phyloP scores from a whole-genome alignment of 2,113 vertebrate species.

The Apistogramma diplotaenia region DNA sequence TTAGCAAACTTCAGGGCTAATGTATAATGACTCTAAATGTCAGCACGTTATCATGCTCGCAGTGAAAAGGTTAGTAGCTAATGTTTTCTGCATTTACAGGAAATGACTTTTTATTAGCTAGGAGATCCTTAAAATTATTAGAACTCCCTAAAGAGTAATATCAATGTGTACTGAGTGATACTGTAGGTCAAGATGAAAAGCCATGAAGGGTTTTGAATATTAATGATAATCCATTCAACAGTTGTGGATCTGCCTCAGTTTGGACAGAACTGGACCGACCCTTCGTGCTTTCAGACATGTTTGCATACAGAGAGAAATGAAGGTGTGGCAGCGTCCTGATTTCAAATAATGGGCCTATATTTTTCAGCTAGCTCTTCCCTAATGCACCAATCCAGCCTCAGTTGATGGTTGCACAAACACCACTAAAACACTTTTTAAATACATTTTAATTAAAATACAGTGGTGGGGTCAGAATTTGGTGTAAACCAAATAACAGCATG shows the following conservation, averaged over 20 bases:
- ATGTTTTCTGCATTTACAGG: not conserved
- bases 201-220: not conserved
- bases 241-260: not conserved
- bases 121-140: not conserved
- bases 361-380: not conserved
- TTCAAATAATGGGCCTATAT: not conserved
- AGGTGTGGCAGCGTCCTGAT: not conserved
- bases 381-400: too few species aligned
- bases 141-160: not conserved
- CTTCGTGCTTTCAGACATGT: not conserved
- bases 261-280: not conserved
- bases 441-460: too few species aligned
- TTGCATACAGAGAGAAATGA: accelerated
- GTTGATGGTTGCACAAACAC: too few species aligned
- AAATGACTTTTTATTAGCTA: not conserved
- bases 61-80: not conserved
- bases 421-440: too few species aligned
- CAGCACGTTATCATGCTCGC: not conserved
- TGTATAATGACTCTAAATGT: not conserved
- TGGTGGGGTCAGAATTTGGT: not conserved
- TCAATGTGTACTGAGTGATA: not conserved
- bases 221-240: not conserved
- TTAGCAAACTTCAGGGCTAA: not conserved
- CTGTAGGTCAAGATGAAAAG: not conserved
- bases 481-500: not conserved